Evolutionary conservation across 2,888 invertebrate genomes (phyloP), one percentile per base, ranked within the genome.

Genomic region (Sericinus montela): DNA sequence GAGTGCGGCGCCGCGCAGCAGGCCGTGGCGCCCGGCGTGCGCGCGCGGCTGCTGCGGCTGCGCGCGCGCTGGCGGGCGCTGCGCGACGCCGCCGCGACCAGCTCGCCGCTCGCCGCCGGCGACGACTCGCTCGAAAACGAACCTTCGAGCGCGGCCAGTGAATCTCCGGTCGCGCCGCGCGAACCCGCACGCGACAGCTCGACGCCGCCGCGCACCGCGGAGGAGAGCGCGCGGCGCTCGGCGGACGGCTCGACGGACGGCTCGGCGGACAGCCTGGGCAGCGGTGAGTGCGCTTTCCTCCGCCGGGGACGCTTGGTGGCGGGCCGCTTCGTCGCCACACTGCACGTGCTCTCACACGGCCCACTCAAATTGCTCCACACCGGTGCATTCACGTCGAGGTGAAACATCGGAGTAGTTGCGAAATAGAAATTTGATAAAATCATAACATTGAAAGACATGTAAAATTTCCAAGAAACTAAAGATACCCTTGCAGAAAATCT

Each of bases 11-110:
- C 19, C 19, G 19, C 19, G 51, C 62, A 66, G 48, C 84, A 79
- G 59, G 52, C 54, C 19, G 76, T 77, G 25, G 59, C 71, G 35
- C 23, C 54, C 4, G 75, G 67, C 48, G 60, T 81, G 57, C 67
- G 72, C 29, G 91, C 90, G 62, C 87, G 87, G 57, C 78, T 90
- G 59, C 78, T 69, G 56, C 85, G 86, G 49, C 70, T 92, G 88
- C 48, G 34, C n/a, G 38, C 16, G 11, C 34, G 13, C 42, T 60
- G 59, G 57, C 50, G 48, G 8, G 52, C 42, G 36, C 47, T 74
- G 56, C 40, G 56, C 40, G 43, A 37, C 50, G 7, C 16, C 16
- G 25, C 38, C 5, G 32, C 23, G 13, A n/a, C 8, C n/a, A 30
- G 13, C 11, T 10, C 14, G 36, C 23, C n/a, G 25, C 16, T 6